Conservation (phyloP, 2,888 invertebrate species). For the Cephus pygmeus region DNA sequence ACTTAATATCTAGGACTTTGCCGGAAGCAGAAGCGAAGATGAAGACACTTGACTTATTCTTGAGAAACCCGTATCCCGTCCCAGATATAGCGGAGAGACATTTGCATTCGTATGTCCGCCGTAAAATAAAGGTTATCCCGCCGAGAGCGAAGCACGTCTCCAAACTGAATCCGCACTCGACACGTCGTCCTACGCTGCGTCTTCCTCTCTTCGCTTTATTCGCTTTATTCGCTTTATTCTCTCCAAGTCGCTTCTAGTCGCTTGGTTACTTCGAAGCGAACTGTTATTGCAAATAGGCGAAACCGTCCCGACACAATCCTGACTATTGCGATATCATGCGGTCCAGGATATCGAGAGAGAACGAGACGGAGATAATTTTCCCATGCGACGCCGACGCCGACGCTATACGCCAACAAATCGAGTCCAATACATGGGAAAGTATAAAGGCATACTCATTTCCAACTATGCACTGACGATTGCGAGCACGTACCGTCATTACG, state of each 20-base stretch:
- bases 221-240: conserved; percentile 16
- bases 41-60: not conserved
- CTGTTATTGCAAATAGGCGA: conserved; percentile 56
- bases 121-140: conserved; percentile 53
- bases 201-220: not conserved
- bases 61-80: not conserved
- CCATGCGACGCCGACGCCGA: conserved; percentile 42
- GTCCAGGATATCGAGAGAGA: conserved; percentile 40
- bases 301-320: conserved; percentile 41
- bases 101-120: conserved; percentile 51
- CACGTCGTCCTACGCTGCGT: conserved; percentile 20
- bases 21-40: not conserved
- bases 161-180: conserved; percentile 45
- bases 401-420: conserved; percentile 49
- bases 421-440: conserved; percentile 4
- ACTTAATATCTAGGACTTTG: not conserved
- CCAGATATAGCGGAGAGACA: conserved; percentile 16
- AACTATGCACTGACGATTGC: not conserved
- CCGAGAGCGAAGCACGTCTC: conserved; percentile 50
- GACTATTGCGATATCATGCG: conserved; percentile 49
- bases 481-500: not conserved
- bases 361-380: conserved; percentile 54
- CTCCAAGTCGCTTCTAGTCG: conserved; percentile 20
- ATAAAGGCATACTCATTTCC: not conserved
- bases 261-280: conserved; percentile 24